phyloP scores from a whole-genome alignment of 1,140 invertebrate species.

The Cherax destructor region DNA sequence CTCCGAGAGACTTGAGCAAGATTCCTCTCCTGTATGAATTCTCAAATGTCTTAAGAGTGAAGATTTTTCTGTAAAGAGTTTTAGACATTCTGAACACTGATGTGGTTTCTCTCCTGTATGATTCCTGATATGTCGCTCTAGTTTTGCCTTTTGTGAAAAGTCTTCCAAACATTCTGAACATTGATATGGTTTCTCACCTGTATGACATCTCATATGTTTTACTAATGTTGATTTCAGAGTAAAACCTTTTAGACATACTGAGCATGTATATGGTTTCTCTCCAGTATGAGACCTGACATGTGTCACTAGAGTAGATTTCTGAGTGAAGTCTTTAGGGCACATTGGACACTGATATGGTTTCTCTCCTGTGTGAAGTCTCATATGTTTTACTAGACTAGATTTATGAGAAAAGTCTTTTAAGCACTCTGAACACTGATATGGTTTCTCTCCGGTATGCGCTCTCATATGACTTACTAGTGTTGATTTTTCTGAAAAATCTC shows the following conservation, averaged over 20 bases:
- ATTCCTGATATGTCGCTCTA: not conserved
- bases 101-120: conserved; percentile 6
- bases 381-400: conserved; percentile 11
- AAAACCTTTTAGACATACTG: not conserved
- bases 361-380: conserved; percentile 19
- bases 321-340: conserved; percentile 21
- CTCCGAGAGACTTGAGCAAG: not conserved
- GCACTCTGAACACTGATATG: conserved; percentile 38
- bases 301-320: conserved; percentile 4
- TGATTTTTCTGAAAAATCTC: not conserved
- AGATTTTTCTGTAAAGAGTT: not conserved
- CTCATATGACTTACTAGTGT: not conserved
- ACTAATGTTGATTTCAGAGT: not conserved
- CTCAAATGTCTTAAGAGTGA: not conserved
- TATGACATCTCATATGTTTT: not conserved
- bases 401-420: conserved; percentile 13
- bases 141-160: not conserved
- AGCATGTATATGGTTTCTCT: not conserved
- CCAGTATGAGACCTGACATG: conserved; percentile 12
- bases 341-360: conserved; percentile 7
- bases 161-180: not conserved
- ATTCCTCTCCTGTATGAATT: not conserved
- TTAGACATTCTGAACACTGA: not conserved
- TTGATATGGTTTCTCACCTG: not conserved
- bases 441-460: conserved; percentile 7